These are phyloP conservation scores for Listronotus bonariensis DNA, from an alignment of 1,140 invertebrate genomes.

Conservation along the genomic window DNA sequence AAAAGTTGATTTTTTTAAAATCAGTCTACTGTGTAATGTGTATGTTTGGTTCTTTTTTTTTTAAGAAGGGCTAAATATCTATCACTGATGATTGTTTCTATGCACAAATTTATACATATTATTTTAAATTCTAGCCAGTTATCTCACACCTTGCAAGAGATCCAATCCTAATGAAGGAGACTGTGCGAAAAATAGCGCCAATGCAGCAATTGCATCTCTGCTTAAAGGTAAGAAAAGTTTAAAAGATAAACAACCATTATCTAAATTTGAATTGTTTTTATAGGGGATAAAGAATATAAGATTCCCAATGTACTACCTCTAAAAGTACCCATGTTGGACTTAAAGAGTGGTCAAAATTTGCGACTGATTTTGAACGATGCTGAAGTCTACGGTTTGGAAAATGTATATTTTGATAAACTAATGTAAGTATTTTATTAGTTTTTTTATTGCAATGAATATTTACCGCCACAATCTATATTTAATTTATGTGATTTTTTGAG, in stretches of 20 bases:
- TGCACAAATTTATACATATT: not conserved
- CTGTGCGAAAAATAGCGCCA: slow-evolving; percentile 1
- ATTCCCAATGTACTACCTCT: slow-evolving; percentile 39
- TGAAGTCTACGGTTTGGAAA: slow-evolving; percentile 51
- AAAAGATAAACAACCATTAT: no score
- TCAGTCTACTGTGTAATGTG: no score
- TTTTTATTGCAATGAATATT: no score
- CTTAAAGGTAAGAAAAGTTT: not conserved
- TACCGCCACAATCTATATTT: no score
- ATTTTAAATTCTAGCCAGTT: not conserved
- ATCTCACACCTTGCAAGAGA: not conserved
- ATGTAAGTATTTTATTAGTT: no score
- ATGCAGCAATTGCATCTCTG: not conserved
- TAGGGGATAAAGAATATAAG: slow-evolving; percentile 14
- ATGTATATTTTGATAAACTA: slow-evolving; percentile 37
- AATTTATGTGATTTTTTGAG: no score
- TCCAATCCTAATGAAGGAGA: not conserved
- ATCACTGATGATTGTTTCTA: no score
- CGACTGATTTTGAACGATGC: slow-evolving; percentile 38
- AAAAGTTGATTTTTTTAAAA: no score
- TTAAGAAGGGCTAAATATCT: no score
- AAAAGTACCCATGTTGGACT: slow-evolving; percentile 36
- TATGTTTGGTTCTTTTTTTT: no score
- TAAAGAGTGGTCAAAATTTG: slow-evolving; percentile 37
- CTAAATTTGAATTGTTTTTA: slow-evolving; percentile 1